Percentiles rank a stretch among this genome's conserved stretches.
These are phyloP conservation scores for Caenorhabditis sp. DNA, from an alignment of 2,888 invertebrate genomes.

Conservation along the genomic window DNA sequence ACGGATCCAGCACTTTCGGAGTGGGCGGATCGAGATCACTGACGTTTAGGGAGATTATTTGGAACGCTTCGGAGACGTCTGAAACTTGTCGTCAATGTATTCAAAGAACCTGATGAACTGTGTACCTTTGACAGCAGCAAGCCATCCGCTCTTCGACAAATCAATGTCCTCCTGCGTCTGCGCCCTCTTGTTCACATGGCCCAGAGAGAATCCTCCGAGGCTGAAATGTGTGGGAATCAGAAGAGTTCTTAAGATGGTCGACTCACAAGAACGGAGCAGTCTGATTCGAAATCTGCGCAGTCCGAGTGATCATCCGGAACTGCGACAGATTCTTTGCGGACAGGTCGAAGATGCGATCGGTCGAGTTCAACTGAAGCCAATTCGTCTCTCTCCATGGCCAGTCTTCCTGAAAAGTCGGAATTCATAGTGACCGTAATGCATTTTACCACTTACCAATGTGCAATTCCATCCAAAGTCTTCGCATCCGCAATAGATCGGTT, in stretches of 20 bases:
- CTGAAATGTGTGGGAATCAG: too few species aligned
- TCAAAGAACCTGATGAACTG: too few species aligned
- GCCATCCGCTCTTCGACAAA: conserved; percentile 58
- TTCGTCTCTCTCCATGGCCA: conserved; percentile 64
- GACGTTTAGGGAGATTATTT: conserved; percentile 43
- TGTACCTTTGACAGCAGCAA: conserved; percentile 26
- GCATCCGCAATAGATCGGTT: conserved; percentile 65
- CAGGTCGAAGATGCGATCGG: conserved; percentile 71
- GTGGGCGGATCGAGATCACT: conserved; percentile 33
- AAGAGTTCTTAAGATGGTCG: too few species aligned
- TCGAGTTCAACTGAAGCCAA: conserved; percentile 64
- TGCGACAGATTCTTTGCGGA: conserved; percentile 69
- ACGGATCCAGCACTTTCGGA: conserved; percentile 53
- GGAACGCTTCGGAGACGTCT: conserved; percentile 23
- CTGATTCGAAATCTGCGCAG: conserved; percentile 25
- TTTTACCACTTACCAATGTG: conserved; percentile 47
- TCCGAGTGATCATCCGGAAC: conserved; percentile 66
- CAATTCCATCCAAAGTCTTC: conserved; percentile 71
- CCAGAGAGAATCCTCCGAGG: conserved; percentile 66
- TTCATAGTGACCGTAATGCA: not conserved
- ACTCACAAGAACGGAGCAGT: conserved; percentile 52
- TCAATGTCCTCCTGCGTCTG: conserved; percentile 20
- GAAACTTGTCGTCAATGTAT: not conserved
- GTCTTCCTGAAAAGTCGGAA: conserved; percentile 57
- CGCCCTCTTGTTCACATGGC: conserved; percentile 60